Evolutionary conservation across 2,888 invertebrate species (phyloP).

Genomic region (Ophonus ardosiacus): DNA sequence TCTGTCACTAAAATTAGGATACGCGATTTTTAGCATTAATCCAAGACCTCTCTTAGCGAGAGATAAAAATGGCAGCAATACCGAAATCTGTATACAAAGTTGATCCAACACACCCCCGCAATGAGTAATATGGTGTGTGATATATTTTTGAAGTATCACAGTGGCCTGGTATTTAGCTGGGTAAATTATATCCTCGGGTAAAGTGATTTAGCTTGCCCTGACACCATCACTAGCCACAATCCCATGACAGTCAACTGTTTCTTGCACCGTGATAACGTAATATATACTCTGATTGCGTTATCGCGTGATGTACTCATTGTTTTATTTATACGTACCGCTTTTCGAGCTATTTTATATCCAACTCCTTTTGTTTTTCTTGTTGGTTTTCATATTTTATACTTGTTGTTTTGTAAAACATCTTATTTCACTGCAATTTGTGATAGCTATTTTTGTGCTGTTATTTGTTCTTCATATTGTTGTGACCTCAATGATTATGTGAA

Average conservation of each 20-base stretch:
- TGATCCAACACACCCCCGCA: too few species aligned
- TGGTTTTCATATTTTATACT: conserved; percentile 37
- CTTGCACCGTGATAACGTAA: conserved; percentile 54
- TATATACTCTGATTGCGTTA: conserved; percentile 56
- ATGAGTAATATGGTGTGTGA: too few species aligned
- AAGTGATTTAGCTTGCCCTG: background rate
- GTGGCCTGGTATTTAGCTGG: background rate
- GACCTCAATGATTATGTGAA: background rate
- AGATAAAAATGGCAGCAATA: too few species aligned
- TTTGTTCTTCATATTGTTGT: background rate
- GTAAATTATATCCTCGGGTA: background rate
- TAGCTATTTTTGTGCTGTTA: background rate
- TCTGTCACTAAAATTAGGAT: too few species aligned
- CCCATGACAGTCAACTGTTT: conserved; percentile 37
- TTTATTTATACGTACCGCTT: conserved; percentile 55
- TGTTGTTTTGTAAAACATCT: conserved; percentile 32
- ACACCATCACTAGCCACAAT: background rate
- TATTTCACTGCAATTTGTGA: conserved; percentile 24
- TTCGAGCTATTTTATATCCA: conserved; percentile 52
- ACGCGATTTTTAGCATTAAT: too few species aligned
- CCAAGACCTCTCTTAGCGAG: too few species aligned
- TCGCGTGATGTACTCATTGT: conserved; percentile 60
- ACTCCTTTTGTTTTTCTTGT: conserved; percentile 48
- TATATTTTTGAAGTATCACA: too few species aligned
- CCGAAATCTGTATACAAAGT: too few species aligned